phyloP scores from a whole-genome alignment of 2,888 invertebrate species.

The Coremacera marginata region DNA sequence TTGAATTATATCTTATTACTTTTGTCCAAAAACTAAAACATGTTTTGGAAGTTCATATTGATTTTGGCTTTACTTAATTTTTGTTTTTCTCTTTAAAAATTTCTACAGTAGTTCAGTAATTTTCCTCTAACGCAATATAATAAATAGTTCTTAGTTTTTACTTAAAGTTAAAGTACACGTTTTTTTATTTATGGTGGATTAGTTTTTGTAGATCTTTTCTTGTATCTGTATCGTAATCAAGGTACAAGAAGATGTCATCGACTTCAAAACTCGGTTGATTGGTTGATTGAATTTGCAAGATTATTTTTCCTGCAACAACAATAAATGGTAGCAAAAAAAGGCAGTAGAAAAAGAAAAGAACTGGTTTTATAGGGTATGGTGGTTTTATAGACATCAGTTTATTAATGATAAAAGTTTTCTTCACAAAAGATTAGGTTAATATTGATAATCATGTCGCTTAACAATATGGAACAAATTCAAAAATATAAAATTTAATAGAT shows the following conservation, averaged over 20 bases:
- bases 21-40: not conserved
- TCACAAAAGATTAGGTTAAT: slow-evolving; percentile 1
- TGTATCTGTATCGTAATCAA: not conserved
- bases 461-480: not conserved
- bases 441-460: not conserved
- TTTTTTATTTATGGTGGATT: slow-evolving; percentile 16
- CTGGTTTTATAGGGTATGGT: no score
- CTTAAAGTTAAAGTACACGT: slow-evolving; percentile 19
- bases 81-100: not conserved
- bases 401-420: slow-evolving; percentile 15
- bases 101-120: not conserved
- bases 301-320: slow-evolving; percentile 9
- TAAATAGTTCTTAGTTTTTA: not conserved
- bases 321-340: not conserved
- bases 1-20: no score
- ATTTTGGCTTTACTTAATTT: slow-evolving; percentile 23
- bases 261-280: slow-evolving; percentile 20
- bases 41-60: slow-evolving; percentile 26
- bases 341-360: no score
- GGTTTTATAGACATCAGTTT: not conserved
- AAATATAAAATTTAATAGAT: not conserved
- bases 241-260: slow-evolving; percentile 7
- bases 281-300: slow-evolving; percentile 21
- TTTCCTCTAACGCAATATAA: not conserved
- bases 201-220: not conserved